Evolutionary conservation across 92 coral and sea anemone genomes (phyloP), one percentile per base, ranked within the genome.

Genomic region (Meandrina meandrites): DNA sequence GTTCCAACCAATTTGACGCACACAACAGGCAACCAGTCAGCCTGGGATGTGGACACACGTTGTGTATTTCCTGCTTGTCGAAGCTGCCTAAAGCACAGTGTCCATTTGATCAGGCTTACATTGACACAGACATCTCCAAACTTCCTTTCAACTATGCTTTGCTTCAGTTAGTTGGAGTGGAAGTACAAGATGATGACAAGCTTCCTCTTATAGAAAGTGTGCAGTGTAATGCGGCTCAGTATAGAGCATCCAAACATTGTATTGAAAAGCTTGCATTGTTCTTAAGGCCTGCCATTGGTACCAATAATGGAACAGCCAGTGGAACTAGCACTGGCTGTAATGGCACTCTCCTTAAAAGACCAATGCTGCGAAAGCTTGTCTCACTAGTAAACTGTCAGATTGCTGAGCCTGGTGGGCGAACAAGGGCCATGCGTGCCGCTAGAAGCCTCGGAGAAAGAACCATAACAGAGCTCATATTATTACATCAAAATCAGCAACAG

Each of bases 401-500:
- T 54, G 99, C 99, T 7, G 98, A 95, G 67, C 92, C 92, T 47
- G 98, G 95, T 80, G 99, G 99, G 15, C 91, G 99, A 83, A 94
- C 94, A 34, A 90, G 98, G 66, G 95, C 92, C 15, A 97, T 97
- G 98, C 88, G 99, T 86, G 99, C 99, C n/a, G 96, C 98, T 36
- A 76, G 99, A 35, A 97, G 99, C 86, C 92, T 97, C 74, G 99
- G 99, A 19, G 99, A 97, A 91, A 91, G 99, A 42, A 97, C 99
- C 3, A 96, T 97, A 62, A 95, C 96, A 15, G 99, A 97, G 90
- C 91, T 97, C 22, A 95, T 97, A 58, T 88, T 97, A 36, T 92
- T 97, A 27, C 99, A 97, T 92, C 98, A 97, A 81, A 95, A 97
- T 87, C 95, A 95, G 50, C 94, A 94, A 72, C 97, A 95, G 84